These are phyloP conservation scores for Manduca sexta DNA, from an alignment of 1,140 invertebrate species.

Conservation along the genomic window DNA sequence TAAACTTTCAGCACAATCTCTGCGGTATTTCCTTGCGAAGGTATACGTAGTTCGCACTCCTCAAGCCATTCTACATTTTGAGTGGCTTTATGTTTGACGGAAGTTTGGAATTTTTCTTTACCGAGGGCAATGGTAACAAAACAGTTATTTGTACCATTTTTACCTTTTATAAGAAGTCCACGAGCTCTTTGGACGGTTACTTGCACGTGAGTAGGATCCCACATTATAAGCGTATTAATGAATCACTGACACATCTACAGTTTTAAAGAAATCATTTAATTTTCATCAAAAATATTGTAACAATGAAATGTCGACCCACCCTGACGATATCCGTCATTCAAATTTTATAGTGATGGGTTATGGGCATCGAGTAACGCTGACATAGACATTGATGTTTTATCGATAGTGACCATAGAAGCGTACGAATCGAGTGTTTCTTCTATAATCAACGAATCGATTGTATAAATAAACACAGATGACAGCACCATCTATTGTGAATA, in stretches of 20 bases:
- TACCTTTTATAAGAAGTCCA: constrained; percentile 86
- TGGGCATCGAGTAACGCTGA: no score
- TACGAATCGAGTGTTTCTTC: no score
- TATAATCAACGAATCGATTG: no score
- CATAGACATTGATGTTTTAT: no score
- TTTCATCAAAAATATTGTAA: constrained; percentile 22
- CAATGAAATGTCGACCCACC: constrained; percentile 38
- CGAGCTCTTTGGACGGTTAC: constrained; percentile 85
- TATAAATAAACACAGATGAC: no score
- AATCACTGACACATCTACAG: constrained; percentile 13
- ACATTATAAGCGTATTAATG: constrained; percentile 73
- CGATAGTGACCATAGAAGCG: no score
- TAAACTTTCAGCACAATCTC: constrained; percentile 89
- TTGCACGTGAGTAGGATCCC: constrained; percentile 90
- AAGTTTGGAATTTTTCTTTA: constrained; percentile 97
- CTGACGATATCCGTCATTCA: constrained; percentile 6
- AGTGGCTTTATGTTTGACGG: constrained; percentile 90
- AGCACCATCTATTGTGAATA: no score
- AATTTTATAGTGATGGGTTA: neutral
- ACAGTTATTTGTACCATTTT: constrained; percentile 94
- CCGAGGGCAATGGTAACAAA: constrained; percentile 95
- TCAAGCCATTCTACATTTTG: constrained; percentile 93
- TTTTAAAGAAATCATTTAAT: constrained; percentile 13
- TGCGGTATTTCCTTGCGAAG: constrained; percentile 89
- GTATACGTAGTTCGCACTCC: constrained; percentile 95